phyloP scores from a whole-genome alignment of 2,888 invertebrate species.

The Idaea straminata region DNA sequence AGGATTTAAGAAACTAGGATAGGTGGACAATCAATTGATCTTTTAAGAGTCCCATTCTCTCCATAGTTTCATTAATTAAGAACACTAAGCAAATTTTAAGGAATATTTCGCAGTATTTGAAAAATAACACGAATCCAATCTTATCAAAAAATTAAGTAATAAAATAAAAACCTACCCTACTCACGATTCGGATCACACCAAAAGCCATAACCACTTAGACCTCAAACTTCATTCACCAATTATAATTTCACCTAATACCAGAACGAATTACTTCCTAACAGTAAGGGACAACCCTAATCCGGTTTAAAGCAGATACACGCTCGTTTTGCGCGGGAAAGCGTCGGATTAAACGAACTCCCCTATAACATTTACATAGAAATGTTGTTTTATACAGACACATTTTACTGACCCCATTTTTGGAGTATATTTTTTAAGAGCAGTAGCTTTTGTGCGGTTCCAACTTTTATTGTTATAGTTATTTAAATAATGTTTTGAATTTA shows the following conservation, averaged over 20 bases:
- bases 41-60: too few species aligned
- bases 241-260: slow-evolving; percentile 26
- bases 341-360: slow-evolving; percentile 70
- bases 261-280: slow-evolving; percentile 35
- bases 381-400: slow-evolving; percentile 57
- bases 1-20: too few species aligned
- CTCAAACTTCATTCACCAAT: slow-evolving; percentile 25
- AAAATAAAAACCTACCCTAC: background rate
- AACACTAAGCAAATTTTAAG: too few species aligned
- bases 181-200: background rate
- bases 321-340: slow-evolving; percentile 61
- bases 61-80: too few species aligned
- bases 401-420: slow-evolving; percentile 64
- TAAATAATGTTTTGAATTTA: slow-evolving; percentile 5
- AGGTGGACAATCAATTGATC: too few species aligned
- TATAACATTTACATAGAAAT: slow-evolving; percentile 77
- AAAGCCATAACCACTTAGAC: slow-evolving; percentile 14
- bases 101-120: too few species aligned
- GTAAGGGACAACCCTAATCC: slow-evolving; percentile 64
- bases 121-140: background rate
- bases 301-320: slow-evolving; percentile 65
- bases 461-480: slow-evolving; percentile 28
- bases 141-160: slow-evolving; percentile 3
- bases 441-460: slow-evolving; percentile 32
- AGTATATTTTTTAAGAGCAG: slow-evolving; percentile 49